Base-by-base conservation (phyloP, 2,113 vertebrate species). In the Rhea pennata region DNA sequence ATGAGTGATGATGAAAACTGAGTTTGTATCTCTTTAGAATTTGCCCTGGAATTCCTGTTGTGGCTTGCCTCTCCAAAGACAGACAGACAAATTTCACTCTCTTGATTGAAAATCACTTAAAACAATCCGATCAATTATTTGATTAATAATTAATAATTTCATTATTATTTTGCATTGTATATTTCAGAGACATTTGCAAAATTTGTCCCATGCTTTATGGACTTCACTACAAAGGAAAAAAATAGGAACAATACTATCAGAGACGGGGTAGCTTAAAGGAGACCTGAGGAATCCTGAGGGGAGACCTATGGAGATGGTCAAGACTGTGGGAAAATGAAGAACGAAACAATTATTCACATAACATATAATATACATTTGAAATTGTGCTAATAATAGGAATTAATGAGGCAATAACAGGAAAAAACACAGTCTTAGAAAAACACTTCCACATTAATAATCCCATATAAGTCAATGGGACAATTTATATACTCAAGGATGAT, bases 21-120 rank as follows among this genome's bases (percentile, higher is more conserved):
- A 27, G 70, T 59, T 79, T 39, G 40, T 82, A 90, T 81, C 72
- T 64, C 78, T 81, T 64, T 77, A 76, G 51, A 96, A 90, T 90
- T 82, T 54, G 64, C 8, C 3, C 46, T 92, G 88, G 80, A 93
- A 64, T 96, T 94, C 95, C 78, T 88, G 29, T 72, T 31, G 11
- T 85, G 77, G 69, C 26, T 74, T 79, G 59, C 19, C 71, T 94
- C 83, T 91, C n/a, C 78, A 95, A 94, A 67, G 62, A 87, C 96
- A 94, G 71, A 40, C 48, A 94, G 71, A 40, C 48, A 86, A 58
- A 88, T 75, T 93, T 91, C 3, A 70, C 44, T 80, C 33, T 51
- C 70, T 40, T 85, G 51, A 87, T 19, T 81, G 62, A 87, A 65
- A 96, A 86, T 24, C 10, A 89, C 54, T 42, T 53, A 42, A 84